Evolutionary conservation across 2,888 invertebrate genomes (phyloP).

Genomic region (Amphimallon solstitiale): DNA sequence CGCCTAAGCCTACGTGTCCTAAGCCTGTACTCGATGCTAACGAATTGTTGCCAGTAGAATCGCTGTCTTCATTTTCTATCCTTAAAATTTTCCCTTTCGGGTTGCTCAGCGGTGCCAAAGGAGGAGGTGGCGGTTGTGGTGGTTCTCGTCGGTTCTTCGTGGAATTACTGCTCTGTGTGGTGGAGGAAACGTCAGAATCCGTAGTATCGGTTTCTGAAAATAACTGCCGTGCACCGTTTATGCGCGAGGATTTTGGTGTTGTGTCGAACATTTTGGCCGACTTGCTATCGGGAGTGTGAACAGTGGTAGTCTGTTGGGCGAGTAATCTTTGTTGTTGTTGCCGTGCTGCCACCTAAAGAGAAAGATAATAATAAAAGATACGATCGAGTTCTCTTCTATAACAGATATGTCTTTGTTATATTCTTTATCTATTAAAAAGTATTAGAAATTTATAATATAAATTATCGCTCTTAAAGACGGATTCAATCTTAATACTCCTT

Average conservation of each 20-base stretch:
- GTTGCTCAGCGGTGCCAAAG: slow-evolving; percentile 62
- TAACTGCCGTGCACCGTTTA: slow-evolving; percentile 62
- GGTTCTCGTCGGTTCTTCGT: slow-evolving; percentile 61
- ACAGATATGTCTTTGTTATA: slow-evolving; percentile 20
- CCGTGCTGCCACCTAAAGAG: slow-evolving; percentile 55
- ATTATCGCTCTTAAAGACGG: no score
- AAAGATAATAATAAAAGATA: slow-evolving; percentile 9
- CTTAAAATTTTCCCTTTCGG: slow-evolving; percentile 45
- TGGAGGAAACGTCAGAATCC: slow-evolving; percentile 60
- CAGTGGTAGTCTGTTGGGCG: slow-evolving; percentile 64
- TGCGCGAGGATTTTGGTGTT: slow-evolving; percentile 54
- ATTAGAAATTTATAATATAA: no score
- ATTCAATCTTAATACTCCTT: no score
- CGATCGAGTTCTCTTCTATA: background rate
- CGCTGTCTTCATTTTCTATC: slow-evolving; percentile 62
- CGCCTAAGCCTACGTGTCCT: slow-evolving; percentile 63
- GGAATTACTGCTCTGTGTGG: slow-evolving; percentile 50
- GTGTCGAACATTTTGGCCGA: slow-evolving; percentile 56
- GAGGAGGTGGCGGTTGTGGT: slow-evolving; percentile 65
- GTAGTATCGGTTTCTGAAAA: slow-evolving; percentile 59
- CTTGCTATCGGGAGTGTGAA: slow-evolving; percentile 53
- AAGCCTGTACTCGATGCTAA: slow-evolving; percentile 69
- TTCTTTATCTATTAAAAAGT: no score
- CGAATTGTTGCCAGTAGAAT: slow-evolving; percentile 67
- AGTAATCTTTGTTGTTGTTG: slow-evolving; percentile 72